A percentile compares a stretch with the other conserved stretches of the same genome.
phyloP scores from a whole-genome alignment of 2,888 invertebrate species.

The Agelastica alni region DNA sequence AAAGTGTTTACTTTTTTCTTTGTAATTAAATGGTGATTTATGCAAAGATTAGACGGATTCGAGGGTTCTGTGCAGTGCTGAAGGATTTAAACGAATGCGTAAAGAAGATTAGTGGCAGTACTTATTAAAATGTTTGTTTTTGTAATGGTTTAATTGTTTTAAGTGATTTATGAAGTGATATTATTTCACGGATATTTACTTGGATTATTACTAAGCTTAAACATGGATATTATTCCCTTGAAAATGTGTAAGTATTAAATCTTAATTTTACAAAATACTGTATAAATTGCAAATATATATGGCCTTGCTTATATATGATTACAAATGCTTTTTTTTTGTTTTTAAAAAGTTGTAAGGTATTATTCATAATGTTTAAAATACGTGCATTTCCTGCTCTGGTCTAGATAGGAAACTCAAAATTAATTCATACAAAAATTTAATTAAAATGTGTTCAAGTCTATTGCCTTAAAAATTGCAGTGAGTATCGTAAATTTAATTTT shows the following conservation, averaged over 20 bases:
- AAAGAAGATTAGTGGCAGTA: conserved; percentile 31
- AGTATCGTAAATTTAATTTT: too few species aligned
- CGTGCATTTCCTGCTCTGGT: too few species aligned
- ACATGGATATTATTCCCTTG: conserved; percentile 33
- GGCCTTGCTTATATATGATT: too few species aligned
- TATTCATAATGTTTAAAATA: too few species aligned
- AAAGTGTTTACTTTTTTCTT: conserved; percentile 28
- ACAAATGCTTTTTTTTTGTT: too few species aligned
- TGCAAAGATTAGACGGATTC: conserved; percentile 30
- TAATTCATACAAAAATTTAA: too few species aligned
- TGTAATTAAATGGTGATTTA: conserved; percentile 32
- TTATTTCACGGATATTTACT: conserved; percentile 31
- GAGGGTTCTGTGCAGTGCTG: conserved; percentile 33
- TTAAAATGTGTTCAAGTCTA: too few species aligned
- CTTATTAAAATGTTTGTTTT: conserved; percentile 36
- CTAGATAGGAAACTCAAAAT: too few species aligned
- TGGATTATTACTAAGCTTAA: conserved; percentile 30
- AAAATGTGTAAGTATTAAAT: conserved; percentile 33
- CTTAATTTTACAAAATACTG: background rate
- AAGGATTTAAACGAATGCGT: conserved; percentile 35
- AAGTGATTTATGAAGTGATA: conserved; percentile 36
- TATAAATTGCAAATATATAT: too few species aligned
- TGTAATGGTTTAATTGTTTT: conserved; percentile 37
- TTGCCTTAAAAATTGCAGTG: too few species aligned
- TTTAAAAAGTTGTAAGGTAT: too few species aligned